Conservation (phyloP, 2,888 invertebrate species). For the Oasisia sp. region DNA sequence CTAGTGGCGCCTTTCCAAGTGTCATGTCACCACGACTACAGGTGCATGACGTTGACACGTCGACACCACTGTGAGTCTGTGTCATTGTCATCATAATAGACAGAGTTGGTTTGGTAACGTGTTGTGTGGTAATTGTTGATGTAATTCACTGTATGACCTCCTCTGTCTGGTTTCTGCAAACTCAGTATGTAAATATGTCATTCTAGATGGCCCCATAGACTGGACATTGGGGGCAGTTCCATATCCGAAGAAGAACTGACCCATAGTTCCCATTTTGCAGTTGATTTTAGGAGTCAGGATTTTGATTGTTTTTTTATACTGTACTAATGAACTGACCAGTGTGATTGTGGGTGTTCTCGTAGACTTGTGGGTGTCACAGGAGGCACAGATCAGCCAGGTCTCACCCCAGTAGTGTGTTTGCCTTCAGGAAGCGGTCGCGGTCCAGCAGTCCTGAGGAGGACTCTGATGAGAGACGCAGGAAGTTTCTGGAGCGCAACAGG, state of each 20-base stretch:
- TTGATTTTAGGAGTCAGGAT: too few relatives aligned
- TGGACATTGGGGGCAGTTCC: too few relatives aligned
- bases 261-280: too few relatives aligned
- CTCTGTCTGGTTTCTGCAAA: neutral
- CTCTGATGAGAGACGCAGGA: constrained; percentile 64
- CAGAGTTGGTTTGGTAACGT: neutral
- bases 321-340: neutral
- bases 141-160: neutral
- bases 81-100: neutral
- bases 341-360: neutral
- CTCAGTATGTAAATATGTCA: neutral
- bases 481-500: constrained; percentile 70
- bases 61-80: constrained; percentile 28
- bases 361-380: neutral
- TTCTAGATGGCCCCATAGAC: neutral
- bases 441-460: constrained; percentile 51
- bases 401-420: neutral
- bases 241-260: too few relatives aligned
- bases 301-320: too few relatives aligned
- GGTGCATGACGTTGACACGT: constrained; percentile 36
- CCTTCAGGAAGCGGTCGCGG: constrained; percentile 17
- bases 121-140: neutral
- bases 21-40: constrained; percentile 27
- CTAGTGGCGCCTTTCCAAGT: neutral
- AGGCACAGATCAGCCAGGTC: neutral